Base-by-base conservation (phyloP, 2,797 vertebrate genomes). In the Scyliorhinus canicula region DNA sequence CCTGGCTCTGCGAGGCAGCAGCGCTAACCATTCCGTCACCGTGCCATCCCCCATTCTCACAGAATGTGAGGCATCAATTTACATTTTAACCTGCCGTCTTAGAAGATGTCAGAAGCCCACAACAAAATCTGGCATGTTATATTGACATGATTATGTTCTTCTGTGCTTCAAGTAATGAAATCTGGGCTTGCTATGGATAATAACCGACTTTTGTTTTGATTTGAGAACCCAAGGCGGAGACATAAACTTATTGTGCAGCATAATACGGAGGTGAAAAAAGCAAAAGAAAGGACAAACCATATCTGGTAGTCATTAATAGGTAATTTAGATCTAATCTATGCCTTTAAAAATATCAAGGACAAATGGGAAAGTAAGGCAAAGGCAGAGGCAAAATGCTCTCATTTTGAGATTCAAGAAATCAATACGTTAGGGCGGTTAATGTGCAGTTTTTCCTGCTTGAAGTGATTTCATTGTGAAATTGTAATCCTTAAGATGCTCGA, bases 401-500 rank as follows among this genome's bases (percentile, higher is more conserved):
- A 31, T 79, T 79, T 44, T 44, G 40, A 44, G 77, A 16, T 82
- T 82, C 4, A 7, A 21, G 44, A 21, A 44, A 82, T 82, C 7
- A 82, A 82, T 8, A 82, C 1, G 21, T 24, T 82, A 47, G 21
- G 3, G 24, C 0, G 19, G 21, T 47, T 47, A 82, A 24, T 47
- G 19, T 47, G 40, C 79, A 47, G 79, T 24, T 96, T 93, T 82
- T 96, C 0, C 95, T 12, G 57, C 95, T 95, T 96, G 95, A 55
- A n/a, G 95, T 0, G 1, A 95, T 96, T 95, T 95, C 96, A 96
- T 95, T 95, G 50, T 84, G 95, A 77, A 44, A 0, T 4, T 95
- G 95, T 97, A 96, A 96, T 96, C 96, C 96, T 96, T 35, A 69
- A 52, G 96, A 96, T 96, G 95, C 95, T 96, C 96, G 93, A 95